Percentiles rank a stretch among this genome's conserved stretches.
phyloP scores from a whole-genome alignment of 2,888 invertebrate genomes.

The Ormyrus nitidulus region DNA sequence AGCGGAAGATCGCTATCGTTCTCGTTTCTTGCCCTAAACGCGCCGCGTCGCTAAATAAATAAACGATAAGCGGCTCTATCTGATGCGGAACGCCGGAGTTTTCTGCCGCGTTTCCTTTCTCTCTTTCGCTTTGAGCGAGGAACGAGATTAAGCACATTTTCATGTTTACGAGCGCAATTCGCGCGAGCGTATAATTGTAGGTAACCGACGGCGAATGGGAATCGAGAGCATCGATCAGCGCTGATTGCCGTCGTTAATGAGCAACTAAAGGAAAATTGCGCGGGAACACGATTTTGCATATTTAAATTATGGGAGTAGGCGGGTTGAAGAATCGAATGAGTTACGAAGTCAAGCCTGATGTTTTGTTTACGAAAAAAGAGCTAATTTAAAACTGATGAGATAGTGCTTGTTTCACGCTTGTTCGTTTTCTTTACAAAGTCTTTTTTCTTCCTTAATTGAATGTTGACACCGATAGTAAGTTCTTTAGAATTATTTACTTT shows the following conservation, averaged over 20 bases:
- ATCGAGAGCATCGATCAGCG: slow-evolving; percentile 36
- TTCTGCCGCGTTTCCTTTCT: too few species aligned
- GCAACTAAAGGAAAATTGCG: slow-evolving; percentile 22
- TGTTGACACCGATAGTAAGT: background rate
- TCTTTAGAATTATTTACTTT: background rate
- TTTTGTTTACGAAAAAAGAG: too few species aligned
- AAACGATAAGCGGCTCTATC: slow-evolving; percentile 30
- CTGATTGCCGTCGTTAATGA: slow-evolving; percentile 21
- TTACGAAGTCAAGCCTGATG: too few species aligned
- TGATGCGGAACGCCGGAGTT: background rate
- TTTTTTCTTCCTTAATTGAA: slow-evolving; percentile 6
- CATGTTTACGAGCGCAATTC: slow-evolving; percentile 9
- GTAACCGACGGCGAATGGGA: slow-evolving; percentile 1
- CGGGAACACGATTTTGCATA: background rate
- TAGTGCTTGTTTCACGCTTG: background rate
- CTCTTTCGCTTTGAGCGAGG: background rate
- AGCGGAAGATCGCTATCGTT: slow-evolving; percentile 38
- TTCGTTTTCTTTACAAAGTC: background rate
- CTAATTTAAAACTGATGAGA: too few species aligned
- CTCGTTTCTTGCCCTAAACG: slow-evolving; percentile 5
- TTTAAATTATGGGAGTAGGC: too few species aligned
- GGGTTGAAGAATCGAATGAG: too few species aligned
- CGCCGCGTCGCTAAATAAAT: slow-evolving; percentile 29
- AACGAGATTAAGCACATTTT: slow-evolving; percentile 12
- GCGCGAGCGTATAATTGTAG: slow-evolving; percentile 15